Evolutionary conservation across 2,113 vertebrate genomes (phyloP), one percentile per base, ranked within the genome.

Genomic region (Phyllostomus discolor): DNA sequence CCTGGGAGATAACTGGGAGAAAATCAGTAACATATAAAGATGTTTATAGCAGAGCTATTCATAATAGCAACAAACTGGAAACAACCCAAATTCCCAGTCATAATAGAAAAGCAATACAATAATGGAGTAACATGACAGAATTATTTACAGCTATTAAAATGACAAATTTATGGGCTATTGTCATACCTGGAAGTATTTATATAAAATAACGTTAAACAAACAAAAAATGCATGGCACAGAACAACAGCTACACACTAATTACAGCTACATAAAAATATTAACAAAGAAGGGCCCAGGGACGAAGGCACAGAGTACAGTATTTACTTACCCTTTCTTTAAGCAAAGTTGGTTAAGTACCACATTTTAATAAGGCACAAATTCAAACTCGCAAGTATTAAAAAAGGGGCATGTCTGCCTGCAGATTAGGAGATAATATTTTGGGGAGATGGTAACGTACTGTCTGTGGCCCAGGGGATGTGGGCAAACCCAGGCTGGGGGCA

Each of bases 51-150:
- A 73, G 90, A 76, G 88, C 88, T 89, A 97, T 91, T 96, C 93
- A 95, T 92, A 90, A 96, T 0, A 95, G 62, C 38, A 93, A 91
- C 52, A 84, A 95, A 81, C 24, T 98, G 97, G 97, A 97, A 93
- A 95, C 90, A 83, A 76, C 83, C 87, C 96, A 97, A 95, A 93
- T 88, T 94, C 87, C 80, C 73, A 48, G 85, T 82, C 83, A 79
- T 52, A 84, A 91, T 88, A 91, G 88, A 87, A 89, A 28, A 94
- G 85, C 59, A 31, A 41, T 67, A 54, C 41, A 19, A 48, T 50
- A 59, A 92, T 43, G 38, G 73, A 93, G 76, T 59, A 59, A 92
- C 52, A 43, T 72, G 88, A 89, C 80, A 95, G 91, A 90, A 88
- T 88, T 96, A 88, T 43, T 94, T 75, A 97, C 12, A 80, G 64